Percentiles rank a stretch among this genome's conserved stretches.
These are phyloP conservation scores for Hydrozoanthus gracilis DNA, from an alignment of 92 coral and sea anemone genomes.

Conservation along the genomic window DNA sequence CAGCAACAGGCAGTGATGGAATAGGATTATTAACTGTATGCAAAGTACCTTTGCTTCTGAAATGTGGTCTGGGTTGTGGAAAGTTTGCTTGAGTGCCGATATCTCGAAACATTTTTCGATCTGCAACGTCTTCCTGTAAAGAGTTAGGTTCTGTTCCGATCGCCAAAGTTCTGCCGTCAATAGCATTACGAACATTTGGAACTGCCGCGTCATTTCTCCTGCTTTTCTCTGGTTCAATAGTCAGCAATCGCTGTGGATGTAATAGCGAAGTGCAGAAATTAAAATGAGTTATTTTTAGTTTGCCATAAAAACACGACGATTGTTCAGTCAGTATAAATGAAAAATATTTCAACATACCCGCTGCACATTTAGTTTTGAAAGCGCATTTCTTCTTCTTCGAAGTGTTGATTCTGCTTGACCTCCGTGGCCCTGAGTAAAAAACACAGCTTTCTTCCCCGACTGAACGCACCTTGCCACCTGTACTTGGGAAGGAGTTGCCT, in stretches of 20 bases:
- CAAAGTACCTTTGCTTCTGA: background rate
- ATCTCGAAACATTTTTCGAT: background rate
- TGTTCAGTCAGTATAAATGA: too few relatives aligned
- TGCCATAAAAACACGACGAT: too few relatives aligned
- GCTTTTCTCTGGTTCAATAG: background rate
- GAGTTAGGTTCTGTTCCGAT: too few relatives aligned
- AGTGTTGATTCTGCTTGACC: constrained; percentile 5
- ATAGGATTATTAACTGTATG: too few relatives aligned
- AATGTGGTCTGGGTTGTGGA: background rate
- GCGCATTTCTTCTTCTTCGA: background rate
- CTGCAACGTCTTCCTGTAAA: background rate
- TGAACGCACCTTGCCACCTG: background rate
- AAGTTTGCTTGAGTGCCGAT: background rate
- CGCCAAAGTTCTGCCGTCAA: background rate
- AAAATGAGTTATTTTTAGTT: too few relatives aligned
- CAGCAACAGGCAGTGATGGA: background rate
- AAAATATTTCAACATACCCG: background rate
- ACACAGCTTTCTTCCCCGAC: background rate
- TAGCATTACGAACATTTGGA: background rate
- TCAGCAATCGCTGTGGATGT: background rate
- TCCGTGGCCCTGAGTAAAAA: too few relatives aligned
- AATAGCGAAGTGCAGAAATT: background rate
- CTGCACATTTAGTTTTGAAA: background rate
- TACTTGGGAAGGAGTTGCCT: background rate
- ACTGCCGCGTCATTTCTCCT: background rate